phyloP scores from a whole-genome alignment of 2,888 invertebrate genomes.

The Acrobasis suavella region DNA sequence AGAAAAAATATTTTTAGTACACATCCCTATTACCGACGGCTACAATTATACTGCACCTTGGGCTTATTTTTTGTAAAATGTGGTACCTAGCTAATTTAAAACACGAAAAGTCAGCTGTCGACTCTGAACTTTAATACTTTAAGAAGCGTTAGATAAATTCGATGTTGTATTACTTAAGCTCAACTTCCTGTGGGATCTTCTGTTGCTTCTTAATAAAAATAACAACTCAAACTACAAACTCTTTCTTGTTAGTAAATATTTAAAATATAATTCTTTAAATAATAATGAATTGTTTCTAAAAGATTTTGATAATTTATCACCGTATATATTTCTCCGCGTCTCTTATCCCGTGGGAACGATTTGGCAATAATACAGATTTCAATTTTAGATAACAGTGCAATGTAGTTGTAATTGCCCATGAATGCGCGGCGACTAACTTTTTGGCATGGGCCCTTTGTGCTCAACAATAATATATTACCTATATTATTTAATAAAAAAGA shows the following conservation, averaged over 20 bases:
- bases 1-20: too few species aligned
- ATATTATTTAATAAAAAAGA: too few species aligned
- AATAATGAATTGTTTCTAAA: not conserved
- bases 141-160: too few species aligned
- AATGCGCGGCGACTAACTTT: slow-evolving; percentile 37
- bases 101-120: not conserved
- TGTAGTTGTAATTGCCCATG: slow-evolving; percentile 59
- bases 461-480: too few species aligned
- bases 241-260: not conserved
- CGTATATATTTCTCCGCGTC: slow-evolving; percentile 26
- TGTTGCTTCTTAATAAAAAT: too few species aligned
- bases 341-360: slow-evolving; percentile 45
- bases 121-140: too few species aligned
- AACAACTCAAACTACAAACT: too few species aligned
- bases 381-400: slow-evolving; percentile 63
- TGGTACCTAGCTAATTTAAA: not conserved
- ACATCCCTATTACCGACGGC: too few species aligned
- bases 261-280: not conserved
- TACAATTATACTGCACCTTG: too few species aligned
- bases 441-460: slow-evolving; percentile 29
- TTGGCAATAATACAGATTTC: slow-evolving; percentile 64
- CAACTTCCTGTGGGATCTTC: too few species aligned
- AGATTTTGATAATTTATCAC: slow-evolving; percentile 29
- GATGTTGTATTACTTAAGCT: too few species aligned
- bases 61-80: not conserved